These are phyloP conservation scores for Oryzaephilus surinamensis DNA, from an alignment of 1,140 invertebrate genomes.

Conservation along the genomic window DNA sequence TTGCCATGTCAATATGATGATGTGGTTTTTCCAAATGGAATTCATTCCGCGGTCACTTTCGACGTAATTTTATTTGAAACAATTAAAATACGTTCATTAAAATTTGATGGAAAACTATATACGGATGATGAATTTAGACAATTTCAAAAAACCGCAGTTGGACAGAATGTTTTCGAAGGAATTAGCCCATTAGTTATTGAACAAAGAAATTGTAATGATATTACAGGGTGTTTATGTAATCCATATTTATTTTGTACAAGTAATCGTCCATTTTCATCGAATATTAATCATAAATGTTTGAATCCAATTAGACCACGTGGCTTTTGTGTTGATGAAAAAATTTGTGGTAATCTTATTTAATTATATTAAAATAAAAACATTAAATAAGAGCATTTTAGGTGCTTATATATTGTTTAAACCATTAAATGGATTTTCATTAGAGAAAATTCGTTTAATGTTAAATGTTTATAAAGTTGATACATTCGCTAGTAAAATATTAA, in stretches of 20 bases:
- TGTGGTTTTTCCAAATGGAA: slow-evolving; percentile 5
- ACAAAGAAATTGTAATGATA: slow-evolving; percentile 3
- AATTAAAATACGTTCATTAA: not conserved
- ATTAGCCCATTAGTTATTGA: no score
- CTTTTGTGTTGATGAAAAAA: slow-evolving; percentile 7
- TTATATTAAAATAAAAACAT: no score
- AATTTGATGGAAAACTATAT: not conserved
- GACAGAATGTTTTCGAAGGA: no score
- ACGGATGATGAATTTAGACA: no score
- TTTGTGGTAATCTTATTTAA: no score
- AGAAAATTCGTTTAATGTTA: no score
- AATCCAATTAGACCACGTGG: slow-evolving; percentile 7
- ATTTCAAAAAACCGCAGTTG: not conserved
- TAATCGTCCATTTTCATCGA: not conserved
- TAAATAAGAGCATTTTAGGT: no score
- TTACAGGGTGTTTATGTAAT: slow-evolving; percentile 7
- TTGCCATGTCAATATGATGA: slow-evolving; percentile 10
- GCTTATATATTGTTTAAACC: slow-evolving; percentile 6
- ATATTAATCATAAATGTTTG: not conserved
- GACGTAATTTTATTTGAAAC: not conserved
- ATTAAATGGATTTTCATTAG: no score
- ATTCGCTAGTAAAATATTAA: slow-evolving; percentile 8
- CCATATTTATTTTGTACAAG: not conserved
- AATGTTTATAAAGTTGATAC: slow-evolving; percentile 5
- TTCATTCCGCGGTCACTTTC: not conserved